Base-by-base conservation (phyloP, 1,140 invertebrate genomes). In the Pomacea maculata region DNA sequence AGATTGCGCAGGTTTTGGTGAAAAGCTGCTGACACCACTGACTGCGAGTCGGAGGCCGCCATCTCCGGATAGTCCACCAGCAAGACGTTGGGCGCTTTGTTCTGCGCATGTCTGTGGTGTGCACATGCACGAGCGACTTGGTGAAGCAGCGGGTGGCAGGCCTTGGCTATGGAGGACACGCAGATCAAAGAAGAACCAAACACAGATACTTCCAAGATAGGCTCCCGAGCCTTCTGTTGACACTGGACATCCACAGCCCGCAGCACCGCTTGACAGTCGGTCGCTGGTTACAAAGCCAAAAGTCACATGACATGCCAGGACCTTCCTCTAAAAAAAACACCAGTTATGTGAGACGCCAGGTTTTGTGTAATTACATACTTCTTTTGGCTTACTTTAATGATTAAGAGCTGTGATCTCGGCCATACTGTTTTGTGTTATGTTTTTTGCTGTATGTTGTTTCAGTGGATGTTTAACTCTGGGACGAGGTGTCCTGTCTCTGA, bases 11-110 rank as follows among this genome's bases (percentile, higher is more conserved):
- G 52, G 52, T 78, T 78, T 25, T 78, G 76, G 21, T 68, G 54
- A 21, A 78, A 78, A n/a, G 76, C 76, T 11, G 67, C 76, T 54
- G 52, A 78, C 21, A n/a, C 67, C 25, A 78, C 76, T 0, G 67
- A 78, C 12, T 55, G 45, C 1, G 65, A 64, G 1, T 25, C 12
- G 25, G 29, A 64, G 19, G 76, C 5, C 12, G 25, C 65, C 6
- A 21, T 15, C 54, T 78, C 76, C 7, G 76, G 76, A 17, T 34
- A 78, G 25, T 78, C 76, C n/a, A 78, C 76, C 12, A 78, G 76
- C 65, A 78, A 65, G 57, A 78, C 76, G 25, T 78, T 78, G 64
- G 76, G 65, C 8, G 76, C 76, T 57, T 64, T 70, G 65, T 54
- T 54, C 19, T n/a, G 6, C 11, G 5, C 45, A n/a, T 78, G 76